Conservation (phyloP, 2,888 invertebrate genomes). For the Argynnis bischoffii region DNA sequence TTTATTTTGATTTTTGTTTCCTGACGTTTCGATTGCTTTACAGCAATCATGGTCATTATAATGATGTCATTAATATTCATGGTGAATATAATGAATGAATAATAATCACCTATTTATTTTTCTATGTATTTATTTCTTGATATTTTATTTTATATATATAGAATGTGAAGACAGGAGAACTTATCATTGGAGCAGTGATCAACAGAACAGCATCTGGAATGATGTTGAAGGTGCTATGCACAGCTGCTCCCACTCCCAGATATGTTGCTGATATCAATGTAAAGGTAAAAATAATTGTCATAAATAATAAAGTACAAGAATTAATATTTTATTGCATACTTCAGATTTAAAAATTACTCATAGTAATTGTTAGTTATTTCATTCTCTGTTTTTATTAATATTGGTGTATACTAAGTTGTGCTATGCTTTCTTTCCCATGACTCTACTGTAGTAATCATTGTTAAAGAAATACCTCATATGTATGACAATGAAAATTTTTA, state of each 20-base stretch:
- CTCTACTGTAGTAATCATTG: no score
- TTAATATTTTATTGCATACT: no score
- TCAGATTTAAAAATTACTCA: no score
- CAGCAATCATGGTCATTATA: no score
- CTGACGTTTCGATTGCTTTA: no score
- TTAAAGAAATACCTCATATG: not conserved
- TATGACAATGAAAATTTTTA: not conserved
- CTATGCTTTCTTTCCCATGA: no score
- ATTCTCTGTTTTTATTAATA: no score
- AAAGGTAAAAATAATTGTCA: conserved; percentile 81
- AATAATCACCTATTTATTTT: not conserved
- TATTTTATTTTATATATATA: conserved; percentile 46
- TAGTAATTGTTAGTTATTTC: no score
- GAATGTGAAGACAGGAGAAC: conserved; percentile 89
- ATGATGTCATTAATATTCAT: no score
- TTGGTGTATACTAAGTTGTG: no score
- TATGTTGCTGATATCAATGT: conserved; percentile 94
- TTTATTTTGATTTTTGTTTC: no score
- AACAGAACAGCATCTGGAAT: conserved; percentile 88
- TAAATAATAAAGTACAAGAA: no score
- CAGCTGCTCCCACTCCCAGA: conserved; percentile 89
- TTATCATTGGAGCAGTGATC: conserved; percentile 89
- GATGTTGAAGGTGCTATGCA: conserved; percentile 92
- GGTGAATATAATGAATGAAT: not conserved
- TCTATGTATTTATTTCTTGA: not conserved